Conservation (phyloP, 2,113 vertebrate species). For the Spizaetus ornatus region DNA sequence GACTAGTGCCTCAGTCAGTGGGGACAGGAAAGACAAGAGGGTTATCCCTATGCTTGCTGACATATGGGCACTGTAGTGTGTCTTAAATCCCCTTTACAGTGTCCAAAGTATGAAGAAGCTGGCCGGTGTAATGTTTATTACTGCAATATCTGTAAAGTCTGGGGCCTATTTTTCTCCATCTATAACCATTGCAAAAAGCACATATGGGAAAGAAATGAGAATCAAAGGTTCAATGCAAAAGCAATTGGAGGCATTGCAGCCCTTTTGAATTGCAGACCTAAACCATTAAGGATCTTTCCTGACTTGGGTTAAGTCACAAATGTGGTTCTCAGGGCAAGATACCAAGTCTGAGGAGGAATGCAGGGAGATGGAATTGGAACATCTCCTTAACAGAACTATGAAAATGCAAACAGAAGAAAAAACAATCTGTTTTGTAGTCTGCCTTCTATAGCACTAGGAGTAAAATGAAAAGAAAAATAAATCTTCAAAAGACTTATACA, state of each 20-base stretch:
- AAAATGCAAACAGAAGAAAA: background rate
- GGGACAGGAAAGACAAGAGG: background rate
- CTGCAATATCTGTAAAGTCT: background rate
- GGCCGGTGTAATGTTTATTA: background rate
- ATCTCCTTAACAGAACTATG: background rate
- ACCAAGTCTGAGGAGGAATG: background rate
- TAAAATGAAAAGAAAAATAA: background rate
- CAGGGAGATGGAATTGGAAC: background rate
- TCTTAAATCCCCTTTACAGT: background rate
- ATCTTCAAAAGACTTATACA: background rate
- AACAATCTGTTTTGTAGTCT: background rate
- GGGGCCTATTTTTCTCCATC: background rate
- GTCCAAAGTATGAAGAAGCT: background rate
- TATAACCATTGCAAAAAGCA: background rate
- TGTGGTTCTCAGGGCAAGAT: background rate
- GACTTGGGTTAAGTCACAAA: background rate
- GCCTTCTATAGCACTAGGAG: background rate
- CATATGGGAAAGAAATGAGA: background rate
- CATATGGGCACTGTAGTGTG: background rate
- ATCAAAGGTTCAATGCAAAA: background rate
- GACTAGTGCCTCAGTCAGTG: background rate
- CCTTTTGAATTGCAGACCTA: background rate
- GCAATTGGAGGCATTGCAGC: background rate
- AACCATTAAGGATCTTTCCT: background rate
- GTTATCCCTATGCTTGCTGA: background rate